Evolutionary conservation across 1,140 invertebrate genomes (phyloP).

Genomic region (Steinernema khuongi): DNA sequence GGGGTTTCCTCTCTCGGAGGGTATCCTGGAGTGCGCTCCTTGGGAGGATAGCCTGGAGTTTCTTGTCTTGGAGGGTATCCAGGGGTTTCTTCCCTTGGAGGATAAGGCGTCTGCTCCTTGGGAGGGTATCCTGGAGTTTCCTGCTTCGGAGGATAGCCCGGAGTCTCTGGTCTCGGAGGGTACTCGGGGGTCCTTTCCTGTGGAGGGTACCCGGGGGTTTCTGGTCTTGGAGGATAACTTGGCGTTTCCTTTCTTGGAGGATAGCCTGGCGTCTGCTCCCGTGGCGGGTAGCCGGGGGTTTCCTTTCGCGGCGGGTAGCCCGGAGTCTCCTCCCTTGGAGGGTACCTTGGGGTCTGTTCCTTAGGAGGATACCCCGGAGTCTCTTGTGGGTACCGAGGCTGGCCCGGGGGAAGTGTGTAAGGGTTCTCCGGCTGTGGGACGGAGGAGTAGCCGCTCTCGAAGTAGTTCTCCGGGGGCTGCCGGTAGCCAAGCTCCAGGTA

Average conservation of each 20-base stretch:
- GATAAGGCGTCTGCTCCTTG: not conserved
- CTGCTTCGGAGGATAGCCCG: too few species aligned
- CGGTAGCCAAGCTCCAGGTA: not conserved
- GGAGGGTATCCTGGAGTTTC: too few species aligned
- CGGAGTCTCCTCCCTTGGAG: not conserved
- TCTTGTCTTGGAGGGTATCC: not conserved
- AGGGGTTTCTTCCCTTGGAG: not conserved
- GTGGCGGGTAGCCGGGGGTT: not conserved
- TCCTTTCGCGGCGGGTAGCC: not conserved
- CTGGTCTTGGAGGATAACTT: too few species aligned
- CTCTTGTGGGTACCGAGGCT: not conserved
- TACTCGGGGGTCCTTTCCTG: not conserved
- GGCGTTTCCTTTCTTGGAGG: too few species aligned
- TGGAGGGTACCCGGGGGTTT: too few species aligned
- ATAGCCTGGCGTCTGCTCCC: not conserved
- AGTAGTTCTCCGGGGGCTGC: not conserved
- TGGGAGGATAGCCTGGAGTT: not conserved
- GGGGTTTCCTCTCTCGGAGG: too few species aligned
- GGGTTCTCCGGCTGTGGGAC: not conserved
- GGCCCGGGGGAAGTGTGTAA: not conserved
- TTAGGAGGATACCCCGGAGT: too few species aligned
- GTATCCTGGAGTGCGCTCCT: not conserved
- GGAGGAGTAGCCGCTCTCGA: not conserved
- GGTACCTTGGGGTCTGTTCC: not conserved
- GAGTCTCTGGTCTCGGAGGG: not conserved